Conservation (phyloP, 2,888 invertebrate species). For the Pristionchus exspectatus region DNA sequence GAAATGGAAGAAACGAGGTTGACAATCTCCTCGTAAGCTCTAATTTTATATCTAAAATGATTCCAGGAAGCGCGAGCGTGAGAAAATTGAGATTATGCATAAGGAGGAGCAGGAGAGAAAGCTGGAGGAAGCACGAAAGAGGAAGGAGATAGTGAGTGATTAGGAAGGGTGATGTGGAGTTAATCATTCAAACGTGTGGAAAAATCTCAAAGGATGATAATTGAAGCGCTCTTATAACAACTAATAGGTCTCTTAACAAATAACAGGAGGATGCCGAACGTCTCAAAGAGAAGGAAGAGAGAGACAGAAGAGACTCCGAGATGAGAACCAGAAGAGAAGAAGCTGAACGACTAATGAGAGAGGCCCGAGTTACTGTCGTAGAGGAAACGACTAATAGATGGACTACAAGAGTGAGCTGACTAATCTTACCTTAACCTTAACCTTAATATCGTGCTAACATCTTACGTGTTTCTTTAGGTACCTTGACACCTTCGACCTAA, state of each 20-base stretch:
- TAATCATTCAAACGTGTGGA: too few species aligned
- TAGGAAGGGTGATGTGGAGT: neutral
- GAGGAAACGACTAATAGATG: conserved; percentile 47
- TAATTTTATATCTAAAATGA: neutral
- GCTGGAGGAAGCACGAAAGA: conserved; percentile 19
- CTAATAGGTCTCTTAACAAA: neutral
- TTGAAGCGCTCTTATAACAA: neutral
- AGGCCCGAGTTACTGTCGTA: conserved; percentile 4
- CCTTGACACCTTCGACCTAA: neutral
- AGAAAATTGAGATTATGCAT: neutral
- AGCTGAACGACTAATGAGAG: conserved; percentile 18
- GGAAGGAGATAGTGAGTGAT: conserved; percentile 32
- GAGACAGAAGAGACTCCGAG: conserved; percentile 35
- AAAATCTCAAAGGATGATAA: too few species aligned
- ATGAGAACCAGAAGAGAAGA: conserved; percentile 29
- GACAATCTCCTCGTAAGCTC: neutral
- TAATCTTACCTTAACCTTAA: too few species aligned
- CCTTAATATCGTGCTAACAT: neutral
- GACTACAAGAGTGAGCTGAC: conserved; percentile 18
- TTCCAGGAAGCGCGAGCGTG: conserved; percentile 34
- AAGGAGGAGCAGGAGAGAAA: conserved; percentile 18
- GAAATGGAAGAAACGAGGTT: conserved; percentile 22
- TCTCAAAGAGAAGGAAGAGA: conserved; percentile 42
- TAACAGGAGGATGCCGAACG: conserved; percentile 44
- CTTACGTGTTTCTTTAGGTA: neutral